phyloP scores from a whole-genome alignment of 1,140 invertebrate species.

The Hesperophylax magnus region DNA sequence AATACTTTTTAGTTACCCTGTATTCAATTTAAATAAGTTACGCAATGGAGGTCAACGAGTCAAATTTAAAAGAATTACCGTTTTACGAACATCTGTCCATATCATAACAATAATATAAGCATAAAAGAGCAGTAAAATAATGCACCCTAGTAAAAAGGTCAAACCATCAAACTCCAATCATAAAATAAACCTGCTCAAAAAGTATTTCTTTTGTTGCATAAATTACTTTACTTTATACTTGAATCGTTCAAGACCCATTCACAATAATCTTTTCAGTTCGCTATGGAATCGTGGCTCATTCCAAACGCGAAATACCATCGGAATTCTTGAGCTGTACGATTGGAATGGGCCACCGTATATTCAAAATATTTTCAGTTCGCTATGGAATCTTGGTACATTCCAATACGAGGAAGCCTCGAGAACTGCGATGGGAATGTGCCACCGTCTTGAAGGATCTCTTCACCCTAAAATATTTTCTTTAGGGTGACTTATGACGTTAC shows the following conservation, averaged over 20 bases:
- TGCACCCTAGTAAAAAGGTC: background rate
- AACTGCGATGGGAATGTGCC: background rate
- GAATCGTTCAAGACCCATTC: background rate
- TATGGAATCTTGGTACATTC: background rate
- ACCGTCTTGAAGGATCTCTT: background rate
- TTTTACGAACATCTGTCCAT: slow-evolving; percentile 8
- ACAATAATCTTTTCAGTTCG: too few relatives aligned
- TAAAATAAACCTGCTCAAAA: too few relatives aligned
- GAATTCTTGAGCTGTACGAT: background rate
- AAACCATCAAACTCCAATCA: too few relatives aligned
- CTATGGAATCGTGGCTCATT: background rate
- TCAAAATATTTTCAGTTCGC: background rate
- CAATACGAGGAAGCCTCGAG: background rate
- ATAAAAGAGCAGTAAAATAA: too few relatives aligned
- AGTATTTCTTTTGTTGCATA: too few relatives aligned
- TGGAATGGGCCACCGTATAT: background rate
- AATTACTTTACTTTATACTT: background rate
- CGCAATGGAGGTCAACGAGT: slow-evolving; percentile 5
- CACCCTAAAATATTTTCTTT: background rate
- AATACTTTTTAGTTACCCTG: too few relatives aligned
- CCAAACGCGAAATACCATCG: background rate
- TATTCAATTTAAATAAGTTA: too few relatives aligned
- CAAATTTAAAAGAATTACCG: slow-evolving; percentile 20
- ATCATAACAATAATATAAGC: too few relatives aligned
- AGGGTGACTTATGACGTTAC: slow-evolving; percentile 37